A percentile compares a stretch with the other conserved stretches of the same genome.
Conservation (phyloP, 2,888 invertebrate species). For the Nesidiocoris tenuis region DNA sequence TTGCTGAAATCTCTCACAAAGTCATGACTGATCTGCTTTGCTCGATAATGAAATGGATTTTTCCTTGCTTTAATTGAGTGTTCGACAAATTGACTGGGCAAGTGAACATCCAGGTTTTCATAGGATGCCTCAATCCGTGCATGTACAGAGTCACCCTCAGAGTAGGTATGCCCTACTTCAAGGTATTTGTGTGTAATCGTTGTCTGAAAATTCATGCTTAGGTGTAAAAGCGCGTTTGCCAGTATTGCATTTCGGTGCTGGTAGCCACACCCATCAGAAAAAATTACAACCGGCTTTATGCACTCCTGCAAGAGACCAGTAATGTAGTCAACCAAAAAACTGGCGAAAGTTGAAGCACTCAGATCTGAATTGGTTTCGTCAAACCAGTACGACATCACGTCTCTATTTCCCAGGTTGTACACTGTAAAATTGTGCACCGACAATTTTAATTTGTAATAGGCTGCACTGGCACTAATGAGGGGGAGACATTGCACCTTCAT, state of each 20-base stretch:
- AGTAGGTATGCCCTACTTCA: slow-evolving; percentile 23
- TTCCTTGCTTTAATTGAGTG: slow-evolving; percentile 34
- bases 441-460: slow-evolving; percentile 26
- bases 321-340: slow-evolving; percentile 1
- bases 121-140: not conserved
- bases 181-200: slow-evolving; percentile 14
- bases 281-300: slow-evolving; percentile 11
- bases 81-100: slow-evolving; percentile 39
- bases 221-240: slow-evolving; percentile 30
- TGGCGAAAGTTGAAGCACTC: slow-evolving; percentile 17
- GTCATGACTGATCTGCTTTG: not conserved
- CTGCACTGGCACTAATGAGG: not conserved
- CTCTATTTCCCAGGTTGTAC: slow-evolving; percentile 30
- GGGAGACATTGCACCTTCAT: slow-evolving; percentile 25
- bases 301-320: not conserved
- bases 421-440: slow-evolving; percentile 29
- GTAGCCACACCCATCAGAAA: slow-evolving; percentile 29
- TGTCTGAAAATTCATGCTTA: slow-evolving; percentile 4
- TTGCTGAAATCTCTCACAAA: not conserved
- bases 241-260: slow-evolving; percentile 28
- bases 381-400: slow-evolving; percentile 36
- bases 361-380: slow-evolving; percentile 24
- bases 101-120: slow-evolving; percentile 11
- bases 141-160: slow-evolving; percentile 18
- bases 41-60: not conserved